Percentiles rank a stretch among this genome's conserved stretches.
These are phyloP conservation scores for Chloroceryle inda DNA, from an alignment of 2,797 vertebrate genomes.

Conservation along the genomic window DNA sequence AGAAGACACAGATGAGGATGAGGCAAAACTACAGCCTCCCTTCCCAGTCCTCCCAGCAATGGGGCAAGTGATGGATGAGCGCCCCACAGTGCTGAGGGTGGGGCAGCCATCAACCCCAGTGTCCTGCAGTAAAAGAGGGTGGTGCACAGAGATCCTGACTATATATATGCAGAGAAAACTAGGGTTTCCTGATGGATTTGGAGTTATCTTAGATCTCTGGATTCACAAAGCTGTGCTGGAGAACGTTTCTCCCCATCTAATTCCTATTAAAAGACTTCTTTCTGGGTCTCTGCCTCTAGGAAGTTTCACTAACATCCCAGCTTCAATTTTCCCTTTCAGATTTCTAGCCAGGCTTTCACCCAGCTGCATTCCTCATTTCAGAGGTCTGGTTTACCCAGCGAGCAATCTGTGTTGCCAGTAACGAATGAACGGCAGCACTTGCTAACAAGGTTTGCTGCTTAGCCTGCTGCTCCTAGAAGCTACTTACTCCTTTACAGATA, in stretches of 20 bases:
- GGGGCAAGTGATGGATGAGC: neutral
- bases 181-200: neutral
- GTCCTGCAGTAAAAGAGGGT: neutral
- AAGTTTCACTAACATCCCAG: neutral
- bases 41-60: neutral
- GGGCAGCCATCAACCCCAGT: neutral
- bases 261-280: neutral
- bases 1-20: neutral
- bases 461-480: neutral
- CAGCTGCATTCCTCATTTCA: neutral
- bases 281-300: neutral
- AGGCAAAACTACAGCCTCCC: neutral
- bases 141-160: neutral
- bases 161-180: neutral
- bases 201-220: neutral
- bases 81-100: rapidly evolving
- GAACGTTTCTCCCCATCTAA: neutral
- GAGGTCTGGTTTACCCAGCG: neutral
- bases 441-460: neutral
- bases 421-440: neutral
- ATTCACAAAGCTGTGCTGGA: neutral
- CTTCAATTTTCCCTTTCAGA: neutral
- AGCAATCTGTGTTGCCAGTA: neutral
- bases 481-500: conserved; percentile 86
- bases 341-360: neutral